These are phyloP conservation scores for Andrena hattorfiana DNA, from an alignment of 2,888 invertebrate species.

Conservation along the genomic window DNA sequence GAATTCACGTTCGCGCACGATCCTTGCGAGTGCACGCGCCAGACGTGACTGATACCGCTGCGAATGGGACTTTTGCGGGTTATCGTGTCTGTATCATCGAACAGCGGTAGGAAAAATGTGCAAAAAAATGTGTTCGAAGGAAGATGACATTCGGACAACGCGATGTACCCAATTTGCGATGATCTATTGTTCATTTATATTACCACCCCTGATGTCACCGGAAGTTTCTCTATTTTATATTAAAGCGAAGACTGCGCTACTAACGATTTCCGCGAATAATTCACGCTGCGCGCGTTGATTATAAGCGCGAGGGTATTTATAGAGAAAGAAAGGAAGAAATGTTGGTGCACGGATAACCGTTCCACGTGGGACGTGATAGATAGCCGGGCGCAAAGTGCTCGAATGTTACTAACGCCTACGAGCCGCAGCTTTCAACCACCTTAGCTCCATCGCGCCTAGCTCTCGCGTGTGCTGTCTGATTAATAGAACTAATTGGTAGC, in stretches of 20 bases:
- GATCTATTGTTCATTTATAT: no score
- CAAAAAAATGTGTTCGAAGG: background rate
- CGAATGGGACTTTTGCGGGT: background rate
- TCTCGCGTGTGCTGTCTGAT: slow-evolving; percentile 16
- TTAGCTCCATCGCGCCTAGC: background rate
- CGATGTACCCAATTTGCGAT: no score
- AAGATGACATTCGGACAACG: background rate
- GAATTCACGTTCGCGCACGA: background rate
- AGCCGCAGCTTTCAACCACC: background rate
- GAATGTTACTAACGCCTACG: slow-evolving; percentile 48
- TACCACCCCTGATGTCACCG: no score
- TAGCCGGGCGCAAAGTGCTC: slow-evolving; percentile 39
- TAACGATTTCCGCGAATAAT: slow-evolving; percentile 38
- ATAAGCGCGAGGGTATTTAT: slow-evolving; percentile 31
- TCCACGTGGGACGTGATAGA: slow-evolving; percentile 56
- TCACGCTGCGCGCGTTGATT: slow-evolving; percentile 45
- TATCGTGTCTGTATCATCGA: background rate
- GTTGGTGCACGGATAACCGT: slow-evolving; percentile 31
- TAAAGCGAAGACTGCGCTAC: background rate
- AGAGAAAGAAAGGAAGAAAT: background rate
- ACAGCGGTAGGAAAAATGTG: background rate
- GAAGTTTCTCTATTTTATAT: no score
- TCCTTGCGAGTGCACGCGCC: background rate
- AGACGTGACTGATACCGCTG: slow-evolving; percentile 10
- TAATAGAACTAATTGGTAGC: slow-evolving; percentile 47